Percentiles rank a stretch among this genome's conserved stretches.
Conservation (phyloP, 2,797 vertebrate genomes). For the Channallabes apus region DNA sequence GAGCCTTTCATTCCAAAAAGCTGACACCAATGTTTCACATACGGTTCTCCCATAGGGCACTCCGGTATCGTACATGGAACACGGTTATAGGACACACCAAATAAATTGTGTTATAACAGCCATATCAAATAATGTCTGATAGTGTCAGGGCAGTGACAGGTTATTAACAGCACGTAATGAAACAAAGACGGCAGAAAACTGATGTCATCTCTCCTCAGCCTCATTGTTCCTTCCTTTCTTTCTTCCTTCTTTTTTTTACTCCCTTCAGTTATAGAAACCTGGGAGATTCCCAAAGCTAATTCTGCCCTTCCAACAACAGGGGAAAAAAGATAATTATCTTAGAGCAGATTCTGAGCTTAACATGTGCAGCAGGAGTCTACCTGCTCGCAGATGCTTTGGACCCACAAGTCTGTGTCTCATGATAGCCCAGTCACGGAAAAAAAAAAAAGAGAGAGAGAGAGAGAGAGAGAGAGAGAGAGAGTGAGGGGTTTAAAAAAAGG, state of each 20-base stretch:
- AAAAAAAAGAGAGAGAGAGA: constrained; percentile 33
- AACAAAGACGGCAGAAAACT: constrained; percentile 43
- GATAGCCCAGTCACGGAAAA: constrained; percentile 11
- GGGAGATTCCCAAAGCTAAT: constrained; percentile 72
- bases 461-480: constrained; percentile 64
- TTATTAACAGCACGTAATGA: constrained; percentile 31
- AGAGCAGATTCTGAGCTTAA: constrained; percentile 76
- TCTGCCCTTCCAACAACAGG: constrained; percentile 72
- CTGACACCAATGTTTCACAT: neutral
- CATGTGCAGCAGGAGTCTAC: constrained; percentile 73
- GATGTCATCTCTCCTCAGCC: constrained; percentile 37
- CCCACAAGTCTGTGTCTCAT: constrained; percentile 50
- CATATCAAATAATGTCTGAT: constrained; percentile 26
- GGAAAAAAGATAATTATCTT: constrained; percentile 78
- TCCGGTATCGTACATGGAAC: neutral
- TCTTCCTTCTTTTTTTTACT: neutral
- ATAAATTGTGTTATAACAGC: constrained; percentile 23
- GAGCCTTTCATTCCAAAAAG: neutral
- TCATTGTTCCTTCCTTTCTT: constrained; percentile 16
- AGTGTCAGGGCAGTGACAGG: constrained; percentile 21
- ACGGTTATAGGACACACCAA: neutral
- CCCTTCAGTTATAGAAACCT: constrained; percentile 59
- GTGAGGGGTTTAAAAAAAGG: constrained; percentile 47
- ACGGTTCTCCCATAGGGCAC: neutral
- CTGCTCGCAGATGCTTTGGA: constrained; percentile 66